Evolutionary conservation across 2,888 invertebrate genomes (phyloP), one percentile per base, ranked within the genome.

Genomic region (Apotomis betuletana): DNA sequence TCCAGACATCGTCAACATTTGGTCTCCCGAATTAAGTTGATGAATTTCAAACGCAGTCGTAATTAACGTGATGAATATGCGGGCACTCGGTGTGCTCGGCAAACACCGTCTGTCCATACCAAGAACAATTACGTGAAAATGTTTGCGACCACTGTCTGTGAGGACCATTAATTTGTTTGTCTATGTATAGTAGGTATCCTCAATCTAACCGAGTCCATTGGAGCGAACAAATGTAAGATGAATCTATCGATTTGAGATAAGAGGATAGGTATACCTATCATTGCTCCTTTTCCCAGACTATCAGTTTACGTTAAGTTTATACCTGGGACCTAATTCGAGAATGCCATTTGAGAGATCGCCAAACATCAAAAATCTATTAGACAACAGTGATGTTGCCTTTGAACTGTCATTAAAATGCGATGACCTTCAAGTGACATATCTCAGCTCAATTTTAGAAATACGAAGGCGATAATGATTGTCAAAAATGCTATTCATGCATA

Each of bases 1-100:
- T 67, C 57, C 71, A 72, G 72, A 72, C 69, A 73, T 69, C 27
- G 69, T 65, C 72, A 70, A 71, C 71, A 74, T 68, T 72, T 64
- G 71, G 81, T 79, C 79, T 57, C 79, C 76, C 77, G 77, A 79
- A 85, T 86, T 83, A 79, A 83, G 81, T 79, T 83, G 81, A 77
- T 79, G 76, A 77, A 78, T 81, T 77, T 75, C 81, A 78, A 83
- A 79, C 80, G 75, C 81, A 78, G 57, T 44, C 65, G 84, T 87
- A 87, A 88, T 88, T 87, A 87, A 79, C 81, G 79, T 88, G 86
- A 88, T 88, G 84, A 87, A 87, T 87, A 87, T 85, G 85, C 81
- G 81, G 81, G 76, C 77, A 77, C 79, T 63, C 74, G 69, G 75
- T 75, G 74, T 67, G 69, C 59, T 38, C 55, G 67, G 55, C 67